Evolutionary conservation across 2,113 vertebrate genomes (phyloP).

Genomic region (Coptodon rendalli): DNA sequence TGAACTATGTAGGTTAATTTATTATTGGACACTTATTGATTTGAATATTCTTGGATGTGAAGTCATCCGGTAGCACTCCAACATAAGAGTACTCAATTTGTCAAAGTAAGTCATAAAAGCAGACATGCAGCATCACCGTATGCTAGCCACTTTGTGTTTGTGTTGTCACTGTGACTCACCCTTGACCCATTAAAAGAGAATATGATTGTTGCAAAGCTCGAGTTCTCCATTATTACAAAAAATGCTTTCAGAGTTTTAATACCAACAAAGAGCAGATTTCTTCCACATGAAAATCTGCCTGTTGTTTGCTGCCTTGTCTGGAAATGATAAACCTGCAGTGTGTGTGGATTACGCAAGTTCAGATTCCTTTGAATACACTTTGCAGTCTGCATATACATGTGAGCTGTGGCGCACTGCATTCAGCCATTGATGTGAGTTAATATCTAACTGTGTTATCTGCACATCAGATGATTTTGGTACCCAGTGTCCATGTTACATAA

Average conservation of each 20-base stretch:
- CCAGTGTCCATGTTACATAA: not conserved
- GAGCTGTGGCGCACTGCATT: not conserved
- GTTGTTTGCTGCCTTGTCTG: conserved; percentile 42
- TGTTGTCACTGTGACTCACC: not conserved
- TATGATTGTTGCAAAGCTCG: not conserved
- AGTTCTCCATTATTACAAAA: not conserved
- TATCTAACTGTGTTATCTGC: conserved; percentile 17
- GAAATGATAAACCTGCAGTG: conserved; percentile 4
- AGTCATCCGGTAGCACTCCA: not conserved
- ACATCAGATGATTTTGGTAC: not conserved
- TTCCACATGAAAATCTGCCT: not conserved
- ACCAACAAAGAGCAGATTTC: not conserved
- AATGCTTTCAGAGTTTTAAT: not conserved
- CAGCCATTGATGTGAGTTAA: conserved; percentile 9
- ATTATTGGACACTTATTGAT: not conserved
- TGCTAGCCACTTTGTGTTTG: not conserved
- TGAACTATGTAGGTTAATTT: not conserved
- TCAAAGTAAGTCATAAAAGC: not conserved
- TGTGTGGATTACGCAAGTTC: not conserved
- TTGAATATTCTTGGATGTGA: not conserved
- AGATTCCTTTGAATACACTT: not conserved
- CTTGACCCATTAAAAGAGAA: not conserved
- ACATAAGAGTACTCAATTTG: fast-evolving
- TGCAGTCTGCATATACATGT: not conserved
- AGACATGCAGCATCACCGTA: not conserved